These are phyloP conservation scores for Agelaius tricolor DNA, from an alignment of 2,113 vertebrate species.

Conservation along the genomic window DNA sequence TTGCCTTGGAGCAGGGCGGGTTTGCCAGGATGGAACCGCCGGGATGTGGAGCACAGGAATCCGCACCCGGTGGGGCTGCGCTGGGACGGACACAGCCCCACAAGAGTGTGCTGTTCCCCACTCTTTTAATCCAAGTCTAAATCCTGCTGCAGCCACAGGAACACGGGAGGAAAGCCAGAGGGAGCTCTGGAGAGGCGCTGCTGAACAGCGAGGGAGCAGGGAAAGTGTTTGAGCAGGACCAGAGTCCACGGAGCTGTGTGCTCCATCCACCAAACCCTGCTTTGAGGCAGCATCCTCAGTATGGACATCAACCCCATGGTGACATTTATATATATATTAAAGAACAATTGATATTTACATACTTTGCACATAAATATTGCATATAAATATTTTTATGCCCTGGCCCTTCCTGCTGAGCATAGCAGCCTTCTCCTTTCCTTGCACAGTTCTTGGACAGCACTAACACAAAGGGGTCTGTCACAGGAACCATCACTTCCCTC, in stretches of 20 bases:
- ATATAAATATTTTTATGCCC: not conserved
- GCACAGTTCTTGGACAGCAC: not conserved
- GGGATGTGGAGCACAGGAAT: not conserved
- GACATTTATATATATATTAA: no score
- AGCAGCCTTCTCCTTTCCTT: not conserved
- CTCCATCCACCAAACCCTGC: not conserved
- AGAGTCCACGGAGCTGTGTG: rapidly evolving
- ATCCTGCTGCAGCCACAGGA: not conserved
- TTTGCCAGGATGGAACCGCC: not conserved
- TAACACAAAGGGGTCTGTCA: rapidly evolving
- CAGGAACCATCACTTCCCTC: not conserved
- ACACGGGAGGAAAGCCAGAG: not conserved
- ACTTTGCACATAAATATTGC: not conserved
- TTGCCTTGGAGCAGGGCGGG: not conserved
- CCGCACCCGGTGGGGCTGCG: rapidly evolving
- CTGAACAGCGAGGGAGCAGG: not conserved
- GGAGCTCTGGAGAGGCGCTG: not conserved
- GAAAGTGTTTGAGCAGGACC: rapidly evolving
- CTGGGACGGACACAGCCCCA: slow-evolving; percentile 8
- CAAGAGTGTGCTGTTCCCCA: not conserved
- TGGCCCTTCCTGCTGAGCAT: not conserved
- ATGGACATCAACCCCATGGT: rapidly evolving
- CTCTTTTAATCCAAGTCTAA: not conserved
- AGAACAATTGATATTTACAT: not conserved
- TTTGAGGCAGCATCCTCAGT: not conserved